phyloP scores from a whole-genome alignment of 2,113 vertebrate genomes.

The Ellobius talpinus region DNA sequence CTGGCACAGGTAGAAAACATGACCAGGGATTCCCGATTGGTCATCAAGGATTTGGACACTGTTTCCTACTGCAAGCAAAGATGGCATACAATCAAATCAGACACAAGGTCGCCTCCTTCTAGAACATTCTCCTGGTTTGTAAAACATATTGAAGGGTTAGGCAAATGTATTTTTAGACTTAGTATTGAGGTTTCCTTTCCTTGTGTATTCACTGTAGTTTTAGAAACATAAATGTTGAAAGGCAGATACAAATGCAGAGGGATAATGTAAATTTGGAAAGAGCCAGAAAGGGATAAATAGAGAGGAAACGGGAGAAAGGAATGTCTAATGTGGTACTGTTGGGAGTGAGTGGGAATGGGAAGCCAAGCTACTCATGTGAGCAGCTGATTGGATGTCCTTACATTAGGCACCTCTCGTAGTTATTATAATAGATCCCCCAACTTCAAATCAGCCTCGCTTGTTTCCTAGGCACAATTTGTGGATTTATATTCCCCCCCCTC shows the following conservation, averaged over 20 bases:
- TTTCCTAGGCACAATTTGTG: not conserved
- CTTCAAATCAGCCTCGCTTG: not conserved
- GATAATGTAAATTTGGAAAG: not conserved
- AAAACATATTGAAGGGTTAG: not conserved
- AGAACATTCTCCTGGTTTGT: not conserved
- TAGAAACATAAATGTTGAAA: not conserved
- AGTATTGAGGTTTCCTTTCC: not conserved
- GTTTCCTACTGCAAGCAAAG: not conserved
- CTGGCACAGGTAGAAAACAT: not conserved
- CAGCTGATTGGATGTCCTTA: not conserved
- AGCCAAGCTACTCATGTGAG: not conserved
- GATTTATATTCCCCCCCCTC: not conserved
- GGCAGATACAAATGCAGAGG: not conserved
- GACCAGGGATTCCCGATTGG: not conserved
- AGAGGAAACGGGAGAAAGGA: not conserved
- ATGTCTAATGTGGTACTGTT: fast-evolving
- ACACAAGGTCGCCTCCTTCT: not conserved
- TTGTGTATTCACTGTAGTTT: not conserved
- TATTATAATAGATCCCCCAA: not conserved
- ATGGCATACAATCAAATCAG: not conserved
- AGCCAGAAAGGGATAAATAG: not conserved
- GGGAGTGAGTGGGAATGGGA: not conserved
- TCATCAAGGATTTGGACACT: not conserved
- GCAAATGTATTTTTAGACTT: not conserved
- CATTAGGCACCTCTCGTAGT: not conserved